Conservation (phyloP, 1,140 invertebrate genomes). For the Apolygus lucorum region DNA sequence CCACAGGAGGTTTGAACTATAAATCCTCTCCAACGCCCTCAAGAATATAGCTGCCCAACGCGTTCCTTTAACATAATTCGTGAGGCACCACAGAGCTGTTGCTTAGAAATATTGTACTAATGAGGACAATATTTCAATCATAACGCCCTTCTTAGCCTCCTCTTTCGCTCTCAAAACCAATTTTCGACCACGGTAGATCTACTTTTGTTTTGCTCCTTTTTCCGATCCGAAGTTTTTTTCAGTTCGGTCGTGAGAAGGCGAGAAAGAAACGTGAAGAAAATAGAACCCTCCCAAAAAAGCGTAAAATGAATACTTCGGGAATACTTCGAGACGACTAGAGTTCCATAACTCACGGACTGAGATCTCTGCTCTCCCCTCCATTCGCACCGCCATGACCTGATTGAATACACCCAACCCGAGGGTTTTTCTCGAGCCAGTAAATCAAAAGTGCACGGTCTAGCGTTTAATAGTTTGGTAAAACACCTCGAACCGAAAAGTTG, state of each 20-base stretch:
- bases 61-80: constrained; percentile 15
- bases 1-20: background rate
- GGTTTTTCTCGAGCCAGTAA: background rate
- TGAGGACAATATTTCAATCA: constrained; percentile 13
- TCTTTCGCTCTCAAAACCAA: background rate
- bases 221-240: background rate
- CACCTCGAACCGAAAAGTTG: background rate
- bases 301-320: too few species aligned
- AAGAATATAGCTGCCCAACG: constrained; percentile 7
- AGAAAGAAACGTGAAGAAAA: background rate
- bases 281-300: background rate
- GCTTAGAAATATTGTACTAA: constrained; percentile 13
- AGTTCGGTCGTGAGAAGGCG: background rate
- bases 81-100: background rate
- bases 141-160: background rate
- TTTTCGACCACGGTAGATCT: background rate
- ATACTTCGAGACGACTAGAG: background rate
- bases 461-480: background rate
- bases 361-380: background rate
- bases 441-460: background rate
- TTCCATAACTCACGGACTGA: background rate
- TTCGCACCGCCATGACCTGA: background rate
- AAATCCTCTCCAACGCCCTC: background rate
- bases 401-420: background rate
- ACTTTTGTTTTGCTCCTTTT: background rate